These are phyloP conservation scores for Drosophila hydei DNA, from an alignment of 1,140 invertebrate species.

Conservation along the genomic window DNA sequence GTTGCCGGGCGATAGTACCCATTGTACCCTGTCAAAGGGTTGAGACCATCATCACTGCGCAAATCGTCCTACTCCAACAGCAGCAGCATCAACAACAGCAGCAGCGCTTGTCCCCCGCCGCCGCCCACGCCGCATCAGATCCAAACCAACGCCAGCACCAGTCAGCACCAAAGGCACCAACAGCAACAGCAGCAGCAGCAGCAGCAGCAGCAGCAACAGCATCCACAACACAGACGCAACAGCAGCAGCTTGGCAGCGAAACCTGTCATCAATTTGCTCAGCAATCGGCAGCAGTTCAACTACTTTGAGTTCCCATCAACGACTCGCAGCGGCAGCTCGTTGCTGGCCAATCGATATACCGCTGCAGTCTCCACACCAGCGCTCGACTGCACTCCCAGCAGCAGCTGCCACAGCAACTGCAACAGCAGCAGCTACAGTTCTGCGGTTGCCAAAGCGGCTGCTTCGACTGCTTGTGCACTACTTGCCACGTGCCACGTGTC, in stretches of 20 bases:
- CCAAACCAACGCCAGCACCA: constrained; percentile 64
- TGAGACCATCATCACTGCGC: constrained; percentile 83
- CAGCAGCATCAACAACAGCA: constrained; percentile 79
- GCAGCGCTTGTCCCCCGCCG: constrained; percentile 78
- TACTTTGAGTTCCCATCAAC: constrained; percentile 78
- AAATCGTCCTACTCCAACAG: constrained; percentile 80
- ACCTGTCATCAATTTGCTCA: constrained; percentile 72
- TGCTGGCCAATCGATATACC: constrained; percentile 43
- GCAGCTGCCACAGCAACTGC: constrained; percentile 7
- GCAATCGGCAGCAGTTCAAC: constrained; percentile 74
- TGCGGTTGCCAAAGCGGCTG: constrained; percentile 67
- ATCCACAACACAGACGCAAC: constrained; percentile 41
- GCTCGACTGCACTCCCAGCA: constrained; percentile 36
- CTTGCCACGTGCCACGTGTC: constrained; percentile 73
- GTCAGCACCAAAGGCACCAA: constrained; percentile 50
- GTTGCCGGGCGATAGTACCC: constrained; percentile 84
- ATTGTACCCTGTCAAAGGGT: constrained; percentile 83
- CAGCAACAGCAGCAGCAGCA: constrained; percentile 23
- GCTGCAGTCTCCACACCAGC: constrained; percentile 71
- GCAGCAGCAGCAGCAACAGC: constrained; percentile 49
- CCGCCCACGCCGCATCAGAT: constrained; percentile 78
- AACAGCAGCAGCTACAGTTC: constrained; percentile 50
- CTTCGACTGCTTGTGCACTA: constrained; percentile 66
- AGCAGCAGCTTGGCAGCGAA: constrained; percentile 63
- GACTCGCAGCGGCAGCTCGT: constrained; percentile 11